Conservation (phyloP, 1,140 invertebrate genomes). For the Protaetia brevitarsis region DNA sequence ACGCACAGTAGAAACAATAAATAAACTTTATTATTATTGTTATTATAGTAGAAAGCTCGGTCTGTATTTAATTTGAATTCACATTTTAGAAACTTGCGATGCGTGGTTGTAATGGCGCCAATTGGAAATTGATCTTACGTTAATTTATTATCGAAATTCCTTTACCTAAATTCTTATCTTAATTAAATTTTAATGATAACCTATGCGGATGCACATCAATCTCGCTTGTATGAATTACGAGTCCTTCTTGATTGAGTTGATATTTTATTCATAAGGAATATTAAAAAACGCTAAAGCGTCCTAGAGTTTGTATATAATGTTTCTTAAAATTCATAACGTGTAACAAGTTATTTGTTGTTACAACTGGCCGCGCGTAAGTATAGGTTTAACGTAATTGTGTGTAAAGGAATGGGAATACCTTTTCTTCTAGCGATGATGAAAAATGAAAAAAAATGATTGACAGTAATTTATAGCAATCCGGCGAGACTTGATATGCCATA, state of each 20-base stretch:
- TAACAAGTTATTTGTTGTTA: neutral
- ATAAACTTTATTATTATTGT: slow-evolving; percentile 5
- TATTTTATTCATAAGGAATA: slow-evolving; percentile 12
- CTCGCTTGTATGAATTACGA: neutral
- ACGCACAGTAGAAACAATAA: neutral
- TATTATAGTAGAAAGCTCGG: slow-evolving; percentile 7
- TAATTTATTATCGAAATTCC: neutral
- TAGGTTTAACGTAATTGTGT: neutral
- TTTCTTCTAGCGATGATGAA: neutral
- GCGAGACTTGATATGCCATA: neutral
- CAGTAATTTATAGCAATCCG: slow-evolving; percentile 13
- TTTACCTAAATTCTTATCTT: neutral
- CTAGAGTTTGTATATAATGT: neutral
- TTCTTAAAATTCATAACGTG: neutral
- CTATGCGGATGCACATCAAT: no score
- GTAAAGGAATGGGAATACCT: neutral
- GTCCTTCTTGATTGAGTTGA: neutral
- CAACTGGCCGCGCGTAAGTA: neutral
- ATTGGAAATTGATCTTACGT: neutral
- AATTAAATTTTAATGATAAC: no score
- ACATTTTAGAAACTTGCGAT: slow-evolving; percentile 4
- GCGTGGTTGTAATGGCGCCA: neutral
- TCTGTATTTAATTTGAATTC: neutral
- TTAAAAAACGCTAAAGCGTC: neutral
- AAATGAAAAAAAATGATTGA: slow-evolving; percentile 15